Evolutionary conservation across 2,113 vertebrate genomes (phyloP).

Genomic region (Gadus macrocephalus): DNA sequence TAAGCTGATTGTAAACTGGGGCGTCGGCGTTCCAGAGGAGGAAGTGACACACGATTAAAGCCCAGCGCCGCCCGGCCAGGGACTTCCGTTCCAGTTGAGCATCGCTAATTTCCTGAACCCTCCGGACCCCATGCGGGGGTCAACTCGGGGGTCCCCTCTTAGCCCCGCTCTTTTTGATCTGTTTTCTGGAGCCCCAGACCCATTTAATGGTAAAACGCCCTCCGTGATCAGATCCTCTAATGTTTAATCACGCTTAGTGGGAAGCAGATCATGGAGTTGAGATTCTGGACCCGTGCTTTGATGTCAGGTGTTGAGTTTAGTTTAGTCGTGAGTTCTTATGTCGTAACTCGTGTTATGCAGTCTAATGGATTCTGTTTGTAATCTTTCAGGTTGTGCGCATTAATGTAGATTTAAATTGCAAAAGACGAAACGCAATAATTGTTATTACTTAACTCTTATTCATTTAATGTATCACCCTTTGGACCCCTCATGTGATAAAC

Average conservation of each 20-base stretch:
- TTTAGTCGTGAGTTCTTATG: too few species aligned
- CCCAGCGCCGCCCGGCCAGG: conserved; percentile 73
- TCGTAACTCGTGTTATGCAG: too few species aligned
- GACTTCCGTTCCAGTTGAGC: conserved; percentile 78
- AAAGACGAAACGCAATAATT: too few species aligned
- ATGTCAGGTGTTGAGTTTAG: too few species aligned
- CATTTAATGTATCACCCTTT: too few species aligned
- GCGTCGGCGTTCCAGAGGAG: conserved; percentile 73
- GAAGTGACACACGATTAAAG: conserved; percentile 75
- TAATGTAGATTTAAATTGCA: too few species aligned
- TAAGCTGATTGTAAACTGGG: conserved; percentile 83
- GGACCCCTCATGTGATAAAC: too few species aligned
- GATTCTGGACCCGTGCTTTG: too few species aligned
- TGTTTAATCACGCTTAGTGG: conserved; percentile 62
- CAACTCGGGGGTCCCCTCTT: conserved; percentile 50
- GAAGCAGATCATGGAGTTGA: not conserved
- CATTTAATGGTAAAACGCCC: conserved; percentile 67
- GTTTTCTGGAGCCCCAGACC: conserved; percentile 33
- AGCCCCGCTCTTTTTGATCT: conserved; percentile 58
- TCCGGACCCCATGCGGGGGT: conserved; percentile 58
- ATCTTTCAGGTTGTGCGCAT: too few species aligned
- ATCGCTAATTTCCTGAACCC: conserved; percentile 78
- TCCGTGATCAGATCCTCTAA: conserved; percentile 56
- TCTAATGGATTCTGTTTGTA: too few species aligned
- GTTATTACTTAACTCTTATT: too few species aligned